Conservation (phyloP, 2,888 invertebrate species). For the Macaria liturata region DNA sequence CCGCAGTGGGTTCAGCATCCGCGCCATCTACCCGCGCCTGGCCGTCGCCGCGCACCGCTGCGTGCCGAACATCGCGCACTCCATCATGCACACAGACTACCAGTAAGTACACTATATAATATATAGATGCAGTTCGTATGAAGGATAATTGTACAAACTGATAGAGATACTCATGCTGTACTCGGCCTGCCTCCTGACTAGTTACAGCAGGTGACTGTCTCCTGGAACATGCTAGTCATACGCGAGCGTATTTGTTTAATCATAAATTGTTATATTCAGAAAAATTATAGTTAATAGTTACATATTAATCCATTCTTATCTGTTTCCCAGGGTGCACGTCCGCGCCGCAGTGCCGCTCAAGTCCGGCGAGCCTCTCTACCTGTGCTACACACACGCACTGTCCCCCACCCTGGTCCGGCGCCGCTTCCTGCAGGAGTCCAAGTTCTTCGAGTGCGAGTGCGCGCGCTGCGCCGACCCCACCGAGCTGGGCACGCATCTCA, state of each 20-base stretch:
- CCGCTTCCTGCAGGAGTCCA: conserved; percentile 87
- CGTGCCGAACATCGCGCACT: conserved; percentile 91
- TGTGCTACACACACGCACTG: conserved; percentile 90
- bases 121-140: too few species aligned
- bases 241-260: too few species aligned
- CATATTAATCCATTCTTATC: too few species aligned
- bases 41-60: conserved; percentile 92
- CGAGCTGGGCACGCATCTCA: conserved; percentile 90
- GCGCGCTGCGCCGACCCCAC: conserved; percentile 90
- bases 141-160: too few species aligned
- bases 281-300: too few species aligned
- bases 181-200: too few species aligned
- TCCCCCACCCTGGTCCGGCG: conserved; percentile 89
- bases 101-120: conserved; percentile 52
- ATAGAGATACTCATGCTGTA: too few species aligned
- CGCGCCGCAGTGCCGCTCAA: conserved; percentile 87
- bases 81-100: conserved; percentile 80
- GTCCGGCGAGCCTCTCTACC: conserved; percentile 85
- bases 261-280: too few species aligned
- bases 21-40: conserved; percentile 91
- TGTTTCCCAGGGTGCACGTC: conserved; percentile 83
- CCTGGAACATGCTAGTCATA: too few species aligned
- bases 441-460: conserved; percentile 91
- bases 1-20: conserved; percentile 85
- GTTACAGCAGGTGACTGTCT: too few species aligned